phyloP scores from a whole-genome alignment of 2,113 vertebrate species.

The Barnardius zonarius region DNA sequence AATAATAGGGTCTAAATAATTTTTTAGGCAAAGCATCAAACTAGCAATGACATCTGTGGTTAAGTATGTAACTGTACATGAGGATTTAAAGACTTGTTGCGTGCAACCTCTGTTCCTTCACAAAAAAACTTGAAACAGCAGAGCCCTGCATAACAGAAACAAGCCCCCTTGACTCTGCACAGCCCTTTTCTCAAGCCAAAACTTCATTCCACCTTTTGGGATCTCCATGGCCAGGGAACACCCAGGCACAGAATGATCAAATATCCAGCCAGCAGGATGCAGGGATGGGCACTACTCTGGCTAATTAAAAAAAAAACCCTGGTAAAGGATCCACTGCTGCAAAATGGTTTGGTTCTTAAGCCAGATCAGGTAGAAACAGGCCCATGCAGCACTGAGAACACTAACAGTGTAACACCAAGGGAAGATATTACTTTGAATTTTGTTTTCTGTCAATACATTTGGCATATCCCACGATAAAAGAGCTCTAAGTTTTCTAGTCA shows the following conservation, averaged over 20 bases:
- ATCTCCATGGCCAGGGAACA: accelerated
- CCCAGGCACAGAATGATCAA: not conserved
- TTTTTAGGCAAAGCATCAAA: constrained; percentile 50
- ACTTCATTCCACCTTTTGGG: not conserved
- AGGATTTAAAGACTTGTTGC: not conserved
- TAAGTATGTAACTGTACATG: not conserved
- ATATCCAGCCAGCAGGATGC: not conserved
- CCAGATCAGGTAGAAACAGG: not conserved
- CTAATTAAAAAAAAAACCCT: not conserved
- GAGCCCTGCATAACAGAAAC: not conserved
- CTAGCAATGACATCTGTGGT: constrained; percentile 30
- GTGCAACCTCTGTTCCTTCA: not conserved
- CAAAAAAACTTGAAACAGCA: not conserved
- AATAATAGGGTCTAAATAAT: not conserved
- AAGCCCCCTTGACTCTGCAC: not conserved
- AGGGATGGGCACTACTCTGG: not conserved
- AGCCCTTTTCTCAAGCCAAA: not conserved
- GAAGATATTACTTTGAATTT: constrained; percentile 26
- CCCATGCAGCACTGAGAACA: not conserved
- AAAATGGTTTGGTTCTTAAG: not conserved
- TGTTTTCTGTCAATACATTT: constrained; percentile 63
- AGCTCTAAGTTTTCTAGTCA: constrained; percentile 54
- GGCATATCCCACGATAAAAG: constrained; percentile 45
- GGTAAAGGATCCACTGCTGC: not conserved
- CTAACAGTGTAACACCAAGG: not conserved